Evolutionary conservation across 1,140 invertebrate genomes (phyloP).

Genomic region (Coboldia fuscipes): DNA sequence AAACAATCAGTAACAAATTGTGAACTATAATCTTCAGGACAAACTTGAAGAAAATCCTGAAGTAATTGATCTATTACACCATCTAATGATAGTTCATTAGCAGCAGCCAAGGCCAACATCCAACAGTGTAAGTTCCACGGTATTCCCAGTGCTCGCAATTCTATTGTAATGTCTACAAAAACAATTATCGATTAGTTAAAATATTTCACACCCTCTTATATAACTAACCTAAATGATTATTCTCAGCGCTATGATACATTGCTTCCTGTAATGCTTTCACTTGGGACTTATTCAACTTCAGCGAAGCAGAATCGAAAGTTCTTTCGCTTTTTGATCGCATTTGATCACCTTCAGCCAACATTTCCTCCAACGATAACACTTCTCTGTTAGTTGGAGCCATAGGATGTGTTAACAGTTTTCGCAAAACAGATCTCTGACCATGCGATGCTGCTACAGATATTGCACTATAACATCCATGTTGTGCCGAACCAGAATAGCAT

Average conservation of each 20-base stretch:
- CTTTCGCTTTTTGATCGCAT: slow-evolving; percentile 11
- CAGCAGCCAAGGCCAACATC: slow-evolving; percentile 73
- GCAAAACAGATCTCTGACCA: slow-evolving; percentile 52
- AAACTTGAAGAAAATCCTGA: slow-evolving; percentile 75
- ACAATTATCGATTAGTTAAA: slow-evolving; percentile 1
- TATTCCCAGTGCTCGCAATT: slow-evolving; percentile 58
- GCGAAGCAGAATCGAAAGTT: slow-evolving; percentile 20
- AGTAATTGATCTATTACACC: slow-evolving; percentile 74
- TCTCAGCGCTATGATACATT: slow-evolving; percentile 81
- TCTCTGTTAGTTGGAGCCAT: slow-evolving; percentile 40
- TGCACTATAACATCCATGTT: slow-evolving; percentile 63
- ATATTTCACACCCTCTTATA: background rate
- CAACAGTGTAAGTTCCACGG: slow-evolving; percentile 80
- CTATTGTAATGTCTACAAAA: slow-evolving; percentile 54
- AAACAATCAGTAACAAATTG: slow-evolving; percentile 80
- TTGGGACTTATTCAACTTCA: slow-evolving; percentile 54
- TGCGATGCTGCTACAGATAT: slow-evolving; percentile 73
- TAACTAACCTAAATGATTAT: slow-evolving; percentile 57
- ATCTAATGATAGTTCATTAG: slow-evolving; percentile 60
- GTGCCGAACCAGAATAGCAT: slow-evolving; percentile 64
- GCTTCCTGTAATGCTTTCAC: slow-evolving; percentile 71
- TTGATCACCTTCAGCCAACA: slow-evolving; percentile 57
- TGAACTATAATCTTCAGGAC: slow-evolving; percentile 62
- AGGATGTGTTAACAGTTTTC: slow-evolving; percentile 58
- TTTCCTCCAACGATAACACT: slow-evolving; percentile 72